A percentile compares a stretch with the other conserved stretches of the same genome.
These are phyloP conservation scores for Malthinus flaveolus DNA, from an alignment of 2,888 invertebrate species.

Conservation along the genomic window DNA sequence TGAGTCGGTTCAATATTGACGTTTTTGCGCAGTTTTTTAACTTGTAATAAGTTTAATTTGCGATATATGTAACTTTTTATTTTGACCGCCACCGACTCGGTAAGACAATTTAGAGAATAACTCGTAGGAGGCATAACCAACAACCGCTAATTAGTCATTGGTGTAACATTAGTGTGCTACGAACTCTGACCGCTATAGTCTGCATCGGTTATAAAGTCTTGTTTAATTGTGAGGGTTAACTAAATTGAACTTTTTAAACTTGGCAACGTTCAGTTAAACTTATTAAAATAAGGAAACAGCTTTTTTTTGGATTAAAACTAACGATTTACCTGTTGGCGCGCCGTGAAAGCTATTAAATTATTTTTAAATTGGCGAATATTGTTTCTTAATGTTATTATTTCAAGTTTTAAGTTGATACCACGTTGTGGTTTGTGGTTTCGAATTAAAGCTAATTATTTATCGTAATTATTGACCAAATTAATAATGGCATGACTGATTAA, in stretches of 20 bases:
- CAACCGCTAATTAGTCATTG: constrained; percentile 38
- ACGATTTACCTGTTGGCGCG: no score
- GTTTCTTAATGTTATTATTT: background rate
- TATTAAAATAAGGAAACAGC: no score
- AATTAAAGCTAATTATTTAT: constrained; percentile 1
- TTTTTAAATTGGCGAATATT: no score
- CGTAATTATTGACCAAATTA: constrained; percentile 3
- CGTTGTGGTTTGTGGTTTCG: background rate
- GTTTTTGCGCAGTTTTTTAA: no score
- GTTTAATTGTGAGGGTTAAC: constrained; percentile 35
- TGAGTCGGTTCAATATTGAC: no score
- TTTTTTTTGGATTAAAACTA: no score
- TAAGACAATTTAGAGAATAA: constrained; percentile 23
- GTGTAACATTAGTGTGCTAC: constrained; percentile 35
- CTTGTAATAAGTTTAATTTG: background rate
- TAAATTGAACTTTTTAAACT: constrained; percentile 31
- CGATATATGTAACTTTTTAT: constrained; percentile 10
- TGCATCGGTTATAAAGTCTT: constrained; percentile 35
- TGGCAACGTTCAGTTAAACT: no score
- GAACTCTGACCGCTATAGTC: constrained; percentile 36
- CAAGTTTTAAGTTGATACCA: background rate
- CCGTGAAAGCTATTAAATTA: no score
- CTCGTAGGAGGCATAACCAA: constrained; percentile 30
- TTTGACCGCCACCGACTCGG: constrained; percentile 20
- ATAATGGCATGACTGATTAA: no score